Evolutionary conservation across 2,113 vertebrate genomes (phyloP), one percentile per base, ranked within the genome.

Genomic region (Psilopsiagon aymara): DNA sequence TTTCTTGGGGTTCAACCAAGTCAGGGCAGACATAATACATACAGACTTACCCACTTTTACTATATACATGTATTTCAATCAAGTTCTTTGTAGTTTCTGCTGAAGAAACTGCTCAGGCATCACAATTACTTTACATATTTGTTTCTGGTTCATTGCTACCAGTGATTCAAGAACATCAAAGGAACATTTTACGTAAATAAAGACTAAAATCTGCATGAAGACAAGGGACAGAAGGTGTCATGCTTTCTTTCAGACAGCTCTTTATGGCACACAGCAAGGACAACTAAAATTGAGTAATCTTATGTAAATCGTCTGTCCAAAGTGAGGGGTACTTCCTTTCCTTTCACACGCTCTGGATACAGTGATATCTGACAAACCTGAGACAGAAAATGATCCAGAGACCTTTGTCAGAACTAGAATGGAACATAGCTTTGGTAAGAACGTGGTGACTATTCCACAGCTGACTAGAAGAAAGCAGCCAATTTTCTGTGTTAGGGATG

Each of bases 331-430:
- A 44, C 69, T 31, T 53, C 44, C 70, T 64, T 46, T 79, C n/a
- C 74, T 66, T 78, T 95, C 86, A 85, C 1, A 0, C 85, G 77
- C 1, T 0, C 21, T 0, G 1, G 47, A 62, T 64, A 71, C 33
- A 84, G 69, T n/a, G 70, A 29, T 70, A 91, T 49, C 17, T 93
- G 71, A 93, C 77, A 85, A 92, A 94, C 15, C 23, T 49, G 57
- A 91, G 80, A 84, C 55, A 66, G 41, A 87, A 85, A 91, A 73
- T 11, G 35, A 94, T 86, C 29, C 88, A 93, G 77, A 82, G 92
- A 82, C 77, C 62, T 91, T 81, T 95, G 85, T 94, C 88, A 93
- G 93, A 94, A 93, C 90, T 75, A 83, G 94, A 95, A 93, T 47
- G 33, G 51, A 93, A 96, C 1, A 0, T 90, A 80, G 92, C 83